A percentile compares a stretch with the other conserved stretches of the same genome.
Conservation (phyloP, 2,113 vertebrate genomes). For the Silurus asotus region DNA sequence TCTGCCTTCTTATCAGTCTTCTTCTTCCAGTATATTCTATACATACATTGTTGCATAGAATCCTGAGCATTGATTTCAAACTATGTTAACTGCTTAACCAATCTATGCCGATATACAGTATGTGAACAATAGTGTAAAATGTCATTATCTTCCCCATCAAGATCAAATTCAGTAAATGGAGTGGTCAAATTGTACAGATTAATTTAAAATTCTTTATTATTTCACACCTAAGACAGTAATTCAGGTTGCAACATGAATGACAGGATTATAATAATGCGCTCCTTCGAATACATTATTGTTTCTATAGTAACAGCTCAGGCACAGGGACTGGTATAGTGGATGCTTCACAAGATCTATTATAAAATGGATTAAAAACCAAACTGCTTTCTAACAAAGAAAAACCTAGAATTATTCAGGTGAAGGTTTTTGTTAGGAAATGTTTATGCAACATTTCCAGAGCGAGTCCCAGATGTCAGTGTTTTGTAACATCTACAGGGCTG, state of each 20-base stretch:
- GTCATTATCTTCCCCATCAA: neutral
- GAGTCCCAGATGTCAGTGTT: neutral
- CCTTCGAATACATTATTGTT: neutral
- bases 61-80: neutral
- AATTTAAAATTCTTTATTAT: neutral
- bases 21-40: no score
- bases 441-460: neutral
- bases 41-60: neutral
- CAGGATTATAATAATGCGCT: neutral
- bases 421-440: neutral
- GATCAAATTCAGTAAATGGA: neutral
- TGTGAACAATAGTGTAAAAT: neutral
- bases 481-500: neutral
- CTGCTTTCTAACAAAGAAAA: neutral
- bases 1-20: no score
- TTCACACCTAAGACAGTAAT: neutral
- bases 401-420: neutral
- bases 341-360: neutral
- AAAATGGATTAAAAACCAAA: neutral
- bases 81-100: neutral
- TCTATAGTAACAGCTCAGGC: slow-evolving; percentile 15
- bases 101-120: neutral
- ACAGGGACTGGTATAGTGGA: neutral
- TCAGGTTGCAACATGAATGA: neutral
- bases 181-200: neutral